phyloP scores from a whole-genome alignment of 2,888 invertebrate genomes.

The Hyalella azteca region DNA sequence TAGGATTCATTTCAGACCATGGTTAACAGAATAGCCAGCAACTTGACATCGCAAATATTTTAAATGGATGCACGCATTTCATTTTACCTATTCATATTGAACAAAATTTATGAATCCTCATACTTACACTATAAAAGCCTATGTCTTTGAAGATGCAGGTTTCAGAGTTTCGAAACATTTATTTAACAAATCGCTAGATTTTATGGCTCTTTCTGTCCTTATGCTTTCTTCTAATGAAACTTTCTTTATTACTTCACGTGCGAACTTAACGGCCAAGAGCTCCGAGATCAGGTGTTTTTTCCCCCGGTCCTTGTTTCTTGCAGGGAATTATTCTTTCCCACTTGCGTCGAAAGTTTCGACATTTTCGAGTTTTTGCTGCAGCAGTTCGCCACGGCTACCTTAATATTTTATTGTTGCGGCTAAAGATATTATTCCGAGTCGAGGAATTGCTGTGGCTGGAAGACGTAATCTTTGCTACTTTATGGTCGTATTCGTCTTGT shows the following conservation, averaged over 20 bases:
- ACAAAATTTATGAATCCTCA: too few relatives aligned
- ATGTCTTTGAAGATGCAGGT: too few relatives aligned
- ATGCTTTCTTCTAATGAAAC: too few relatives aligned
- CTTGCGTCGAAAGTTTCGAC: constrained; percentile 34
- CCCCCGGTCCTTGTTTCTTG: constrained; percentile 6
- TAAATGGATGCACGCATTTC: too few relatives aligned
- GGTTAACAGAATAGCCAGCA: too few relatives aligned
- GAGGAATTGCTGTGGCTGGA: not conserved
- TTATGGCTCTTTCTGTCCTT: too few relatives aligned
- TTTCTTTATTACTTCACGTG: not conserved
- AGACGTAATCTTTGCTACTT: constrained; percentile 1
- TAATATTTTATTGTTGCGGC: constrained; percentile 25
- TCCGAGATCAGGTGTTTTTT: constrained; percentile 18
- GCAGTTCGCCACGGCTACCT: not conserved
- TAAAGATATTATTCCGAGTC: constrained; percentile 26
- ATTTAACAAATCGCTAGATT: too few relatives aligned
- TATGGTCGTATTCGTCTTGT: constrained; percentile 1
- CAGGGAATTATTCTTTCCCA: constrained; percentile 12
- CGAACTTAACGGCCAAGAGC: constrained; percentile 11
- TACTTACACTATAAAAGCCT: too few relatives aligned
- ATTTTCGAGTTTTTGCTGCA: constrained; percentile 33
- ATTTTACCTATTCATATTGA: too few relatives aligned
- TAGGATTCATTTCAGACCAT: too few relatives aligned
- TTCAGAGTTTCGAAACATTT: too few relatives aligned
- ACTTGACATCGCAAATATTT: too few relatives aligned